Conservation (phyloP, 2,113 vertebrate genomes). For the Hystrix cristata region DNA sequence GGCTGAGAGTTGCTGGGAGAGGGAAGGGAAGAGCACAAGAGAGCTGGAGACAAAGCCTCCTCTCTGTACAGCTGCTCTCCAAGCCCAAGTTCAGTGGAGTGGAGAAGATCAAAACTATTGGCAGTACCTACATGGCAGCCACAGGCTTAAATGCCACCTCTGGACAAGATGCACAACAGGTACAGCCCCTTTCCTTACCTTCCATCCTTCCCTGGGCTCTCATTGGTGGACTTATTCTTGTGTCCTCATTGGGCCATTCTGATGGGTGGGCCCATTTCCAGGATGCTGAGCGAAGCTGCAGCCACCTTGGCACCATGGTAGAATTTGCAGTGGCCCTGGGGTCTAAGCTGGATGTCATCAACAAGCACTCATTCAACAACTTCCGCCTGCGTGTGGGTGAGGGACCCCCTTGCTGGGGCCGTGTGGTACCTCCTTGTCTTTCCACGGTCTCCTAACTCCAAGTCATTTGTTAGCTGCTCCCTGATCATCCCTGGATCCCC, state of each 20-base stretch:
- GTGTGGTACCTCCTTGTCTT: background rate
- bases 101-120: conserved; percentile 96
- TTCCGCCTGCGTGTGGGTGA: conserved; percentile 95
- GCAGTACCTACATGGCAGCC: conserved; percentile 96
- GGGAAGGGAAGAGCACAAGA: background rate
- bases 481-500: background rate
- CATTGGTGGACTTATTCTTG: background rate
- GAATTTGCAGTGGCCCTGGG: conserved; percentile 94
- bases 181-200: conserved; percentile 20
- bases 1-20: conserved; percentile 25
- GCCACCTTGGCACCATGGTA: conserved; percentile 92
- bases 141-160: conserved; percentile 89
- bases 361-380: conserved; percentile 94
- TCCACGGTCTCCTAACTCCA: background rate
- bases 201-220: background rate
- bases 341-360: conserved; percentile 91
- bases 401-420: conserved; percentile 17
- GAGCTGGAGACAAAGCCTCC: background rate
- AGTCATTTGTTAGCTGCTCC: background rate
- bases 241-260: background rate
- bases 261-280: conserved; percentile 80
- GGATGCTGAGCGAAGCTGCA: conserved; percentile 89
- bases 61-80: conserved; percentile 89
- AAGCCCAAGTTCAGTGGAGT: conserved; percentile 94
- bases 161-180: conserved; percentile 86